Evolutionary conservation across 2,888 invertebrate genomes (phyloP), one percentile per base, ranked within the genome.

Genomic region (Erebia ligea): DNA sequence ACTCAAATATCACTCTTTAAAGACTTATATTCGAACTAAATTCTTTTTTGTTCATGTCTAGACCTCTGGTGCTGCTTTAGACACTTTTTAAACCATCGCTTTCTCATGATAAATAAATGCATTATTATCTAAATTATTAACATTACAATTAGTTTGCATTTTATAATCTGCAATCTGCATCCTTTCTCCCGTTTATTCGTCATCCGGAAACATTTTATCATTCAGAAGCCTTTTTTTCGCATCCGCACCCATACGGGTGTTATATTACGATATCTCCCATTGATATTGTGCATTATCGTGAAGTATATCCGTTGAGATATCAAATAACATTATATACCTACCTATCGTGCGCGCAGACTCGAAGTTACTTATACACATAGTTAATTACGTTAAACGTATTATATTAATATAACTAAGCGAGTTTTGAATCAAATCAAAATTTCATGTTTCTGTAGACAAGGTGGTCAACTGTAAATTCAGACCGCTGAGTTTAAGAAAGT

Each of bases 301-400:
- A 82, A 71, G 80, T 82, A 79, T 83, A 84, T 87, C 87, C 88
- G 85, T 79, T 85, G 61, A 8, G 78, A 77, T 76, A 80, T 77
- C 72, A 71, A 57, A 57, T 57, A 25, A 15, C 19, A 13, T 34
- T 34, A 34, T 34, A 34, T 25, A 21, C 52, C 50, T n/a, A 50
- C 71, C 78, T 77, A 77, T 74, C 58, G 57, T 42, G 61, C 34
- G n/a, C 13, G 67, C 34, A 17, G 50, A 50, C 52, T 64, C 17
- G 13, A 50, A 48, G 50, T 67, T 48, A 50, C 48, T 66, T 56
- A 56, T 1, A n/a, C 10, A 1, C 1, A 42, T 11, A 17, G 17
- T 2, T 56, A 17, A 11, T 2, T 56, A 13, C 21, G 11, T 25
- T 19, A 8, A 10, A 25, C 25, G 25, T 25, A 4, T 1, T 21